A percentile compares a stretch with the other conserved stretches of the same genome.
phyloP scores from a whole-genome alignment of 2,113 vertebrate species.

The Tonatia bakeri region DNA sequence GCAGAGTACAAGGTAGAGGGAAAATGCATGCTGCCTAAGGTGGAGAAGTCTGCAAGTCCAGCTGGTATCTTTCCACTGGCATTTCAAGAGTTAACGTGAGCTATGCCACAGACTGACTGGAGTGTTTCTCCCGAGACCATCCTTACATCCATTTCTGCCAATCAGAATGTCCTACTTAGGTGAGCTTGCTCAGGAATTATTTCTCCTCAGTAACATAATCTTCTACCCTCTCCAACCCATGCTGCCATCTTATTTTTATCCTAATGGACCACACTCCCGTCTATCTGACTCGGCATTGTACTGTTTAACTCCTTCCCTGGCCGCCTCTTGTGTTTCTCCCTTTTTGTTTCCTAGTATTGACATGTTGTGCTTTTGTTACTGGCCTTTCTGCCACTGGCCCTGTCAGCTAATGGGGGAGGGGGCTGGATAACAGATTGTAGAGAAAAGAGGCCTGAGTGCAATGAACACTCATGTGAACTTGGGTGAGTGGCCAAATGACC shows the following conservation, averaged over 20 bases:
- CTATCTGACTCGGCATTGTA: not conserved
- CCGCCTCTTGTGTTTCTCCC: not conserved
- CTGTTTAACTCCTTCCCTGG: not conserved
- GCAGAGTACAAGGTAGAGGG: not conserved
- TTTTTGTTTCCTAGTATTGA: not conserved
- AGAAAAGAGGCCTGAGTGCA: not conserved
- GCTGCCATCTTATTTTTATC: slow-evolving; percentile 47
- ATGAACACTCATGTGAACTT: not conserved
- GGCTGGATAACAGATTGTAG: not conserved
- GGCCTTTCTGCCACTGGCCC: not conserved
- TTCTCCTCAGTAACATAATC: slow-evolving; percentile 36
- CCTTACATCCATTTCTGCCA: slow-evolving; percentile 56
- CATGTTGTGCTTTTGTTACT: not conserved
- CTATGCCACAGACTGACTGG: slow-evolving; percentile 20
- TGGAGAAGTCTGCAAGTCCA: not conserved
- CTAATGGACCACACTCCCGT: slow-evolving; percentile 24
- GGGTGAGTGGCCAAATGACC: not conserved
- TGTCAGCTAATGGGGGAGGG: not conserved
- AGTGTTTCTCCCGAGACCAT: slow-evolving; percentile 52
- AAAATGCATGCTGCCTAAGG: not conserved
- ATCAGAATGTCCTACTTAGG: slow-evolving; percentile 65
- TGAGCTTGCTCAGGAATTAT: not conserved
- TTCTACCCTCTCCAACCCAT: not conserved
- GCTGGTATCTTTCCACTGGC: not conserved
- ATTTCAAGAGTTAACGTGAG: slow-evolving; percentile 47